These are phyloP conservation scores for Nomada fucata DNA, from an alignment of 2,888 invertebrate species.

Conservation along the genomic window DNA sequence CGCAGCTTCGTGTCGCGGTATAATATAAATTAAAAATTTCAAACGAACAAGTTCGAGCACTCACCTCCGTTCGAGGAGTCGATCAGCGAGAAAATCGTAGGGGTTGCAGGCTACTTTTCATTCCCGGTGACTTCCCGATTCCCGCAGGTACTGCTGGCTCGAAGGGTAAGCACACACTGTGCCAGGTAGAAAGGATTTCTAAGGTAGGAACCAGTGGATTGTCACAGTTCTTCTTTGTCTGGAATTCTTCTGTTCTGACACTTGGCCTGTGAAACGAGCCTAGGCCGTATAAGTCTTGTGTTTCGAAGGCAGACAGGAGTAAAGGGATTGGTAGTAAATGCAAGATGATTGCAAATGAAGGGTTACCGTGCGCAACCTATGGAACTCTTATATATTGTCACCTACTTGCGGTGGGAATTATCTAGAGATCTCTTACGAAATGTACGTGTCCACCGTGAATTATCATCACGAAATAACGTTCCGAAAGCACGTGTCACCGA, in stretches of 20 bases:
- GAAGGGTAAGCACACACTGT: conserved; percentile 20
- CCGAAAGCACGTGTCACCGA: not conserved
- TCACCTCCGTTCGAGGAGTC: not conserved
- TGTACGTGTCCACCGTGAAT: not conserved
- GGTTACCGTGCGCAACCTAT: too few species aligned
- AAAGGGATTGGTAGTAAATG: too few species aligned
- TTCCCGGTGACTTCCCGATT: not conserved
- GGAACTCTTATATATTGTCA: too few species aligned
- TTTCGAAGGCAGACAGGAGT: too few species aligned
- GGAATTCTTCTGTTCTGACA: conserved; percentile 2
- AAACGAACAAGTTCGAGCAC: not conserved
- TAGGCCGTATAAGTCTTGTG: too few species aligned
- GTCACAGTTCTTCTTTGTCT: not conserved
- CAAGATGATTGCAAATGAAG: too few species aligned
- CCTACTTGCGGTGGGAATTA: too few species aligned
- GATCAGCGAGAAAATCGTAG: not conserved
- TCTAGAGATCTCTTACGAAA: too few species aligned
- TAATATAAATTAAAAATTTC: too few species aligned
- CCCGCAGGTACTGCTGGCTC: not conserved
- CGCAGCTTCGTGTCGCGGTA: too few species aligned
- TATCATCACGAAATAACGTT: not conserved
- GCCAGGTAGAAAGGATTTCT: not conserved
- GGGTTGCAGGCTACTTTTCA: not conserved
- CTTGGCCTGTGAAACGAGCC: not conserved
- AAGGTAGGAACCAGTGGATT: not conserved